Percentiles rank a stretch among this genome's conserved stretches.
Conservation (phyloP, 2,888 invertebrate species). For the Resseliella maxima region DNA sequence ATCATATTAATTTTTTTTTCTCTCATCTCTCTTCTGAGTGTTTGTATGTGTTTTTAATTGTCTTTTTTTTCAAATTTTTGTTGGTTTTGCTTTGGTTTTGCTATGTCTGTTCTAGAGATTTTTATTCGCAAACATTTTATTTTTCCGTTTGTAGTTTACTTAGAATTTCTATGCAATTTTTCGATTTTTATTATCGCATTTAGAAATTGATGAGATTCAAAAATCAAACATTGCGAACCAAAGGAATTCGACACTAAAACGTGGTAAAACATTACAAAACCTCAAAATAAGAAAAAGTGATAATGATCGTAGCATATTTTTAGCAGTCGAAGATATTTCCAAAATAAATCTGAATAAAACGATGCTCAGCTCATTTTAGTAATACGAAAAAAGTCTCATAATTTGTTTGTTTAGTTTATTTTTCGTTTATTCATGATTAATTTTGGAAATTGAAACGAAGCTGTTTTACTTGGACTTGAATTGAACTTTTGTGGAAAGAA, state of each 20-base stretch:
- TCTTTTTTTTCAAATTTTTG: neutral
- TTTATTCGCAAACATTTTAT: constrained; percentile 25
- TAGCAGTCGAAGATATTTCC: constrained; percentile 9
- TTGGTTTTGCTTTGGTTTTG: neutral
- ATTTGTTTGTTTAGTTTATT: neutral
- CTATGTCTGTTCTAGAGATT: constrained; percentile 28
- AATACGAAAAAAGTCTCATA: constrained; percentile 23
- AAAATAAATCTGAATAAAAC: constrained; percentile 47
- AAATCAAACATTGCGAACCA: constrained; percentile 24
- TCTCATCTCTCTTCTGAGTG: neutral
- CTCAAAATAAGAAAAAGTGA: neutral
- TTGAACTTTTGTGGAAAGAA: neutral
- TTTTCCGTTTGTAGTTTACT: neutral
- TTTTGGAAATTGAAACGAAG: constrained; percentile 1
- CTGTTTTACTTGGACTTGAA: neutral
- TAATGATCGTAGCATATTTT: neutral
- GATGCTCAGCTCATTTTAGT: constrained; percentile 48
- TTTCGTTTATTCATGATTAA: constrained; percentile 12
- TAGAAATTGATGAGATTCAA: constrained; percentile 39
- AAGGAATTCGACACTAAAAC: constrained; percentile 46
- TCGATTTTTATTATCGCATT: constrained; percentile 36
- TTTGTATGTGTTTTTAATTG: neutral
- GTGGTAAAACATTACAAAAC: constrained; percentile 13
- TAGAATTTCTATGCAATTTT: constrained; percentile 30
- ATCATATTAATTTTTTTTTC: neutral